Evolutionary conservation across 1,140 invertebrate species (phyloP).

Genomic region (Drosophila murphyi): DNA sequence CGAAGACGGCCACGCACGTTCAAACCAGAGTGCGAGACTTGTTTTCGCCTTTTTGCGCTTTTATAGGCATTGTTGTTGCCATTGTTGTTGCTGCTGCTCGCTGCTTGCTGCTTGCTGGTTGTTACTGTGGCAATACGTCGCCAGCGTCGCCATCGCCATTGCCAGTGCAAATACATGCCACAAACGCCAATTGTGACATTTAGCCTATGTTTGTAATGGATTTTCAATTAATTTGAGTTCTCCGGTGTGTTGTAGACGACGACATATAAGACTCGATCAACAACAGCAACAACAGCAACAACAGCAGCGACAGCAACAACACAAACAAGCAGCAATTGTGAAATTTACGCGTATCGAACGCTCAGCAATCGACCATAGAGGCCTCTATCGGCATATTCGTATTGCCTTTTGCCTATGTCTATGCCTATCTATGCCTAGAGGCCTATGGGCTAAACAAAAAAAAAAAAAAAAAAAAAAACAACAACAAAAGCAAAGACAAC

Average conservation of each 20-base stretch:
- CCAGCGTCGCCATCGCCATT: constrained; percentile 50
- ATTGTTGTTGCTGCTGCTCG: constrained; percentile 36
- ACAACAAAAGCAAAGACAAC: background rate
- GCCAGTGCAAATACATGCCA: constrained; percentile 78
- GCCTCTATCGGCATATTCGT: constrained; percentile 20
- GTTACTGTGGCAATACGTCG: constrained; percentile 69
- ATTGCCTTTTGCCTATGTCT: background rate
- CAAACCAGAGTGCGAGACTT: constrained; percentile 77
- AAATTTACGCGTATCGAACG: constrained; percentile 77
- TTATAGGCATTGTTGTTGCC: constrained; percentile 77
- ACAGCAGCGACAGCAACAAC: constrained; percentile 45
- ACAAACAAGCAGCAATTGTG: constrained; percentile 66
- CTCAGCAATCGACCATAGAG: constrained; percentile 48
- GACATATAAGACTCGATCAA: constrained; percentile 67
- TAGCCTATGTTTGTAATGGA: constrained; percentile 83
- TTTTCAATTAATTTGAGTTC: constrained; percentile 84
- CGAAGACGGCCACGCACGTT: constrained; percentile 51
- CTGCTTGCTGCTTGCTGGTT: constrained; percentile 18
- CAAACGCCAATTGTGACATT: constrained; percentile 83
- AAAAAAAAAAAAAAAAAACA: background rate
- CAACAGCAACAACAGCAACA: constrained; percentile 40
- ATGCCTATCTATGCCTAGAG: constrained; percentile 1
- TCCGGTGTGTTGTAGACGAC: constrained; percentile 82
- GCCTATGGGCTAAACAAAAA: background rate
- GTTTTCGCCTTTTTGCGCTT: constrained; percentile 79